Evolutionary conservation across 2,113 vertebrate genomes (phyloP).

Genomic region (Charina bottae): DNA sequence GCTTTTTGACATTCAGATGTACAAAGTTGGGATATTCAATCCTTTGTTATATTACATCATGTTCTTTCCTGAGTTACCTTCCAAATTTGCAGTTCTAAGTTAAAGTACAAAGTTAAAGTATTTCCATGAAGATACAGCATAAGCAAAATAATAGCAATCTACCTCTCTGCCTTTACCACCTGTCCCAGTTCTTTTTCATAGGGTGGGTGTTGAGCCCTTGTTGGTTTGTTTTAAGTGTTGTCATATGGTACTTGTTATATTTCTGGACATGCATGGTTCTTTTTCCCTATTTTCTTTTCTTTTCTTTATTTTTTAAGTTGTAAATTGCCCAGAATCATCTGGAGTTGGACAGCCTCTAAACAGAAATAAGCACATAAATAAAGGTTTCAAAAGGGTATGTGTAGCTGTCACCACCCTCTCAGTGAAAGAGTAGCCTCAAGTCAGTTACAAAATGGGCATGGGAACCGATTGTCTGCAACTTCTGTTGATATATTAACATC

Average conservation of each 20-base stretch:
- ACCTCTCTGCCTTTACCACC: neutral
- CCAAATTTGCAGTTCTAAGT: neutral
- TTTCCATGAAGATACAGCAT: neutral
- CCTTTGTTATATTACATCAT: neutral
- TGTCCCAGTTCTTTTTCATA: neutral
- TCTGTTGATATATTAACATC: neutral
- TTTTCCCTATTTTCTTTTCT: neutral
- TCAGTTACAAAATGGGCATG: neutral
- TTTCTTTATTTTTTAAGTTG: neutral
- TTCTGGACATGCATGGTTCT: neutral
- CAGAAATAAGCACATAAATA: neutral
- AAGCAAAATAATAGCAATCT: neutral
- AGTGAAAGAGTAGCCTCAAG: neutral
- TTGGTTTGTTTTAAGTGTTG: neutral
- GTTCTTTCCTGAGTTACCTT: neutral
- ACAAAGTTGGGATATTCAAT: neutral
- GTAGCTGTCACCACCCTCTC: neutral
- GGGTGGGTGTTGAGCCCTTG: neutral
- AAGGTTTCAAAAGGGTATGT: neutral
- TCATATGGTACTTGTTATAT: neutral
- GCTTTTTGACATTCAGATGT: neutral
- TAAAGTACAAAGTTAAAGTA: neutral
- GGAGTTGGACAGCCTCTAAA: neutral
- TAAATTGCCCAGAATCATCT: neutral
- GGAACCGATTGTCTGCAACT: neutral